Percentiles rank a stretch among this genome's conserved stretches.
Evolutionary conservation across 1,140 invertebrate species (phyloP).

Genomic region (Heliconius hermathena): DNA sequence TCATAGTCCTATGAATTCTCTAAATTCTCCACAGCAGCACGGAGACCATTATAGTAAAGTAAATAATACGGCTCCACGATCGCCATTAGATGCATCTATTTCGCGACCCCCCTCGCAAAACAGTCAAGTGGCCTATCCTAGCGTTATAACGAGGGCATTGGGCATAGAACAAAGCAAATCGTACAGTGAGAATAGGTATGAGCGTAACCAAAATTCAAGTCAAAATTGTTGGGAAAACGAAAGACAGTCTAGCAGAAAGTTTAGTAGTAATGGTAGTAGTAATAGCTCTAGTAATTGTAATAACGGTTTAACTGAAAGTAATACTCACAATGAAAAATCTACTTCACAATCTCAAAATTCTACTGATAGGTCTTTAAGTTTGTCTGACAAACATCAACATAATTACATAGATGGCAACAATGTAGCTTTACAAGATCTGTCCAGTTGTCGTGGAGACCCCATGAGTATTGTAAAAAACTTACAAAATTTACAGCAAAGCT

Average conservation of each 20-base stretch:
- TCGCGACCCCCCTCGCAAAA: conserved; percentile 85
- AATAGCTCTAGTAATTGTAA: conserved; percentile 63
- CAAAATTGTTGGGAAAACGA: conserved; percentile 79
- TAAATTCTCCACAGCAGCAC: conserved; percentile 87
- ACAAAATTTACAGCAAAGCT: conserved; percentile 84
- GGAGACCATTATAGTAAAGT: conserved; percentile 80
- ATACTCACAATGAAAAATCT: conserved; percentile 74
- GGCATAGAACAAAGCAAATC: conserved; percentile 84
- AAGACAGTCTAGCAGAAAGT: conserved; percentile 69
- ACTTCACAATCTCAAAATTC: conserved; percentile 57
- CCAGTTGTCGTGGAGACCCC: conserved; percentile 87
- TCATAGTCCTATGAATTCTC: conserved; percentile 88
- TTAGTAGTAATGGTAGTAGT: conserved; percentile 69
- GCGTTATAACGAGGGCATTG: conserved; percentile 87
- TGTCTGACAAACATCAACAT: conserved; percentile 63
- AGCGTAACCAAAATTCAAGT: conserved; percentile 80
- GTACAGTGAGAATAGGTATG: conserved; percentile 84
- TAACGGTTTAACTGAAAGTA: conserved; percentile 78
- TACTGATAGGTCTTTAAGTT: conserved; percentile 55
- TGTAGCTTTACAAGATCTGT: conserved; percentile 86
- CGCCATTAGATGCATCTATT: conserved; percentile 86
- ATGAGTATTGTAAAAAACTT: conserved; percentile 89
- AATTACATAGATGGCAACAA: conserved; percentile 75
- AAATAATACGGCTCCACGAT: conserved; percentile 85
- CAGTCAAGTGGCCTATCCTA: conserved; percentile 85